phyloP scores from a whole-genome alignment of 2,113 vertebrate species.

The Sander vitreus region DNA sequence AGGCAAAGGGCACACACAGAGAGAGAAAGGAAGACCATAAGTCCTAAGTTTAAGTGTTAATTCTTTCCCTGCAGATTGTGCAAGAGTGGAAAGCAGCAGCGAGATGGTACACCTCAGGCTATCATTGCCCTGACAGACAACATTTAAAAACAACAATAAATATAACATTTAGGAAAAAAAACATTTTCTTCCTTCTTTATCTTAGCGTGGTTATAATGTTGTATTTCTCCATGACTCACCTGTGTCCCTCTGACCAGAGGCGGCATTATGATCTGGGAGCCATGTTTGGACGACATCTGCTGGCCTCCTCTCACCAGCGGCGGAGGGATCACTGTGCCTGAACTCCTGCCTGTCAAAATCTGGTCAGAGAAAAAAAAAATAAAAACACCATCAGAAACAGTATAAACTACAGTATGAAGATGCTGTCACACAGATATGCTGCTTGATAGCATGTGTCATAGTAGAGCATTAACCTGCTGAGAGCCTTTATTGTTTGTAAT shows the following conservation, averaged over 20 bases:
- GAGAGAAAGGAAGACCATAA: slow-evolving; percentile 62
- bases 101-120: background rate
- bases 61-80: slow-evolving; percentile 31
- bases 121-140: background rate
- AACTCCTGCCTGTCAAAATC: slow-evolving; percentile 86
- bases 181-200: background rate
- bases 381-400: no score
- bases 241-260: slow-evolving; percentile 94
- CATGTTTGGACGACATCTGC: slow-evolving; percentile 88
- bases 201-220: background rate
- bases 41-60: slow-evolving; percentile 30
- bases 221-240: slow-evolving; percentile 78
- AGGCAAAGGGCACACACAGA: slow-evolving; percentile 64
- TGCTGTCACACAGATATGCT: background rate
- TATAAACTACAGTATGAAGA: background rate
- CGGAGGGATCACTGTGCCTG: slow-evolving; percentile 91
- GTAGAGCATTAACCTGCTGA: slow-evolving; percentile 87
- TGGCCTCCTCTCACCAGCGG: slow-evolving; percentile 94
- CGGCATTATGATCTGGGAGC: slow-evolving; percentile 95
- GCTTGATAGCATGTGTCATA: background rate
- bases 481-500: slow-evolving; percentile 87
- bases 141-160: background rate
- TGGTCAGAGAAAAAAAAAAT: slow-evolving; percentile 47
- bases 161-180: background rate
- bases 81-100: slow-evolving; percentile 19